Conservation (phyloP, 2,797 vertebrate species). For the Hozukius guyotensis region DNA sequence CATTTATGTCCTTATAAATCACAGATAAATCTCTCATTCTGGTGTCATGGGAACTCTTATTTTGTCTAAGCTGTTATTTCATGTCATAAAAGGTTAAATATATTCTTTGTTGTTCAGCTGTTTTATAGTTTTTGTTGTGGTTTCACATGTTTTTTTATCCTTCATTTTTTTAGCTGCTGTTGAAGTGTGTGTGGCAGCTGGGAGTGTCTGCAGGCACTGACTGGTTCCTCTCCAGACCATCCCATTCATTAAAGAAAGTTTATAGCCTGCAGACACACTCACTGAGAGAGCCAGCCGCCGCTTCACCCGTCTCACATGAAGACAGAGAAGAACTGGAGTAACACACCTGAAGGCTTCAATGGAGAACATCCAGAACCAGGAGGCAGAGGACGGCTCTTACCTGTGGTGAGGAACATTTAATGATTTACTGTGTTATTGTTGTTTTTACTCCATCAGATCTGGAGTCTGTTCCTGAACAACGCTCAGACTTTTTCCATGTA, state of each 20-base stretch:
- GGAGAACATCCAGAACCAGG: conserved; percentile 39
- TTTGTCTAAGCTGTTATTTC: neutral
- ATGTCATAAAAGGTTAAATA: neutral
- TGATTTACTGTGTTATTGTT: neutral
- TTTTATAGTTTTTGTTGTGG: neutral
- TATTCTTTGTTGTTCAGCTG: neutral
- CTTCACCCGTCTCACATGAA: neutral
- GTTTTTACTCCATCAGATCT: neutral
- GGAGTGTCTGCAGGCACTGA: conserved; percentile 44
- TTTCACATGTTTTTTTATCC: neutral
- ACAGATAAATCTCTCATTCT: neutral
- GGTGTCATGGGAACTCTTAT: neutral
- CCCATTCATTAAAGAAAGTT: conserved; percentile 33
- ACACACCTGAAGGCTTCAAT: conserved; percentile 19
- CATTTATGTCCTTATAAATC: neutral
- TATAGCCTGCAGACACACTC: conserved; percentile 26
- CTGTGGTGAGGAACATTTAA: conserved; percentile 40
- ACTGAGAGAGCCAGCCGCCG: neutral
- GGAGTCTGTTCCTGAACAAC: neutral
- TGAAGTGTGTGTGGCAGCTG: conserved; percentile 4
- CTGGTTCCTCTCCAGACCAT: conserved; percentile 10
- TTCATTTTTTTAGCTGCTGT: neutral
- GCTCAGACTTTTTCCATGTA: neutral
- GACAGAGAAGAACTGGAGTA: neutral
- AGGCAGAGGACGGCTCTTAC: conserved; percentile 34